Conservation (phyloP, 2,888 invertebrate genomes). For the Vanessa cardui region DNA sequence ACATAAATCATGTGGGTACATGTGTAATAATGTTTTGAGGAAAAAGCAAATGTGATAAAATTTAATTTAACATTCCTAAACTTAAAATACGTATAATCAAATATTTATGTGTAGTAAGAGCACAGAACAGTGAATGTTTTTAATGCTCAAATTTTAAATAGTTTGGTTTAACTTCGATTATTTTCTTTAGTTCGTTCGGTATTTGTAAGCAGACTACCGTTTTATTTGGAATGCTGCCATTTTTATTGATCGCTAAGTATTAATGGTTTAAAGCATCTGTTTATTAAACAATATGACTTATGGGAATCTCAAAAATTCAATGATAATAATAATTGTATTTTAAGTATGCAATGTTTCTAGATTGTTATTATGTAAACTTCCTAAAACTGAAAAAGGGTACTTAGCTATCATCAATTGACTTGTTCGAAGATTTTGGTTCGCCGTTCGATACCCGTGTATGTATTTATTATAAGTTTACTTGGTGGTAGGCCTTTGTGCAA, state of each 20-base stretch:
- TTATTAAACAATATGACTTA: slow-evolving; percentile 14
- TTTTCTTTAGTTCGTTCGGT: slow-evolving; percentile 46
- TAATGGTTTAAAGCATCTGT: slow-evolving; percentile 31
- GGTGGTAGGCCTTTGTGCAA: no score
- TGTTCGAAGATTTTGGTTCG: no score
- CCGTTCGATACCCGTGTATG: no score
- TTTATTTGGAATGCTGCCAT: slow-evolving; percentile 53
- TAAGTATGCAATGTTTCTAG: neutral
- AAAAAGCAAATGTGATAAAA: neutral
- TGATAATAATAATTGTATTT: neutral
- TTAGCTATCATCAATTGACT: no score
- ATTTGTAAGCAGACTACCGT: slow-evolving; percentile 56
- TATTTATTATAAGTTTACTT: no score
- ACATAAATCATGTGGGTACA: neutral
- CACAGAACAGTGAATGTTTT: slow-evolving; percentile 15
- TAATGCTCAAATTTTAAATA: slow-evolving; percentile 28
- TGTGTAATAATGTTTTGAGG: neutral
- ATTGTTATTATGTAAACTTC: neutral
- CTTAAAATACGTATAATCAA: neutral
- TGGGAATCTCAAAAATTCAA: neutral
- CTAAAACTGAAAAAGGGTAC: no score
- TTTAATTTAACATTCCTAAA: slow-evolving; percentile 6
- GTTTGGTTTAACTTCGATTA: slow-evolving; percentile 28
- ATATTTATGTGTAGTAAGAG: slow-evolving; percentile 4
- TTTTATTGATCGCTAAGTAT: slow-evolving; percentile 49